These are phyloP conservation scores for Psephotus haematonotus DNA, from an alignment of 2,113 vertebrate species.

Conservation along the genomic window DNA sequence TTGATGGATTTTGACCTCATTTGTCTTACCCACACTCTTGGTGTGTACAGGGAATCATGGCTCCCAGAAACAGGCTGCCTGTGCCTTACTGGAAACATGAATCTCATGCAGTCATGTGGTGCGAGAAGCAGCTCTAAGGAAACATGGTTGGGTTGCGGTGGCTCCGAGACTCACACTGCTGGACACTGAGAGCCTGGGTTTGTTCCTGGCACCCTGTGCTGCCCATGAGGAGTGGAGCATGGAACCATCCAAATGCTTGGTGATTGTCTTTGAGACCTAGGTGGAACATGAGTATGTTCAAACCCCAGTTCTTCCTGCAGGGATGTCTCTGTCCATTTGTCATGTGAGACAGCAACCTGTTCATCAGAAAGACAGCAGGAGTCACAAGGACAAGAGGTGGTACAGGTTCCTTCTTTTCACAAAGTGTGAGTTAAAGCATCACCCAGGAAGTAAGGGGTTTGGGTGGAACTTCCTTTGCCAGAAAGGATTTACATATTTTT, in stretches of 20 bases:
- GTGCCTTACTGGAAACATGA: background rate
- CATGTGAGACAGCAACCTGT: background rate
- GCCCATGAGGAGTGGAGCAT: background rate
- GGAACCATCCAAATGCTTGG: background rate
- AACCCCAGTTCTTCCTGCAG: background rate
- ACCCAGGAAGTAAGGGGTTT: background rate
- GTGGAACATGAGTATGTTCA: rapidly evolving
- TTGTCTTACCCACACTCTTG: background rate
- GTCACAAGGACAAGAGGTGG: background rate
- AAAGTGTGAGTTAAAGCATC: background rate
- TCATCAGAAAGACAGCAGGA: background rate
- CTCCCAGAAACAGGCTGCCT: background rate
- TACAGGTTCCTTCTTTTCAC: background rate
- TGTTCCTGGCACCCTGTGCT: background rate
- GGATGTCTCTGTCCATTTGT: background rate
- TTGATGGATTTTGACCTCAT: background rate
- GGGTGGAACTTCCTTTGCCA: background rate
- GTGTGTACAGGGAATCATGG: background rate
- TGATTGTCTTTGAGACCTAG: background rate
- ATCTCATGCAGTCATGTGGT: background rate
- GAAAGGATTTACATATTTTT: background rate
- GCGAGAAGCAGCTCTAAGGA: background rate
- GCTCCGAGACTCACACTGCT: background rate
- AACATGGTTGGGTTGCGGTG: background rate
- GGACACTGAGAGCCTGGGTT: background rate